Conservation (phyloP, 2,113 vertebrate species). For the Cinclus mexicanus region DNA sequence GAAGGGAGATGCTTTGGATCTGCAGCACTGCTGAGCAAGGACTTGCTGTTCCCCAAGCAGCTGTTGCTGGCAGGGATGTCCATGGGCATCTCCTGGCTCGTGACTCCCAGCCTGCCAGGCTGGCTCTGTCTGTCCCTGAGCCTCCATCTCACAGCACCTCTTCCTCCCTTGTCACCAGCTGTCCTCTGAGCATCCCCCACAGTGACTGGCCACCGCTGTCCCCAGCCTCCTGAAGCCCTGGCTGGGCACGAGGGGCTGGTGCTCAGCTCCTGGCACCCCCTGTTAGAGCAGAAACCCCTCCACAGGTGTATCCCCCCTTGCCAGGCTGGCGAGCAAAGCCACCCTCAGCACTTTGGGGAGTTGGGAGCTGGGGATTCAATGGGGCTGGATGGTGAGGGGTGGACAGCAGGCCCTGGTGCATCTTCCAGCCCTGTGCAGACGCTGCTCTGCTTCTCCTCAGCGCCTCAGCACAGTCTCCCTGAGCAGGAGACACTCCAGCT, state of each 20-base stretch:
- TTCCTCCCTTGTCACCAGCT: neutral
- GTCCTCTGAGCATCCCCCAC: neutral
- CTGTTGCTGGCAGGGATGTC: neutral
- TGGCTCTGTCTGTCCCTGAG: neutral
- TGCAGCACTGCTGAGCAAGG: neutral
- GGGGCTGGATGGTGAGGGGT: neutral
- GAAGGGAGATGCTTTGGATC: neutral
- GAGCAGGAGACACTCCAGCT: slow-evolving; percentile 24
- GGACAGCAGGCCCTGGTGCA: neutral
- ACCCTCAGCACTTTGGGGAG: neutral
- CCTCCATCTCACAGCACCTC: rapidly evolving
- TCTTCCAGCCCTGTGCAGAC: neutral
- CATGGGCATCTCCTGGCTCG: neutral
- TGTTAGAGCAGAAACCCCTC: neutral
- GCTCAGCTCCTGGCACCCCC: neutral
- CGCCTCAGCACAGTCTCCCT: neutral
- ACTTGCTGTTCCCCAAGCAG: slow-evolving; percentile 24
- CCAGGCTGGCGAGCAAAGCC: neutral
- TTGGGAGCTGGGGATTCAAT: rapidly evolving
- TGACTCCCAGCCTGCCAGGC: slow-evolving; percentile 2
- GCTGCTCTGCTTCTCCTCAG: neutral
- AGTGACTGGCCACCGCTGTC: rapidly evolving
- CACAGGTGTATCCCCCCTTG: rapidly evolving
- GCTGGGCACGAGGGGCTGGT: neutral
- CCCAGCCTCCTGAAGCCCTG: neutral